Conservation (phyloP, 2,888 invertebrate genomes). For the Orchesella flavescens region DNA sequence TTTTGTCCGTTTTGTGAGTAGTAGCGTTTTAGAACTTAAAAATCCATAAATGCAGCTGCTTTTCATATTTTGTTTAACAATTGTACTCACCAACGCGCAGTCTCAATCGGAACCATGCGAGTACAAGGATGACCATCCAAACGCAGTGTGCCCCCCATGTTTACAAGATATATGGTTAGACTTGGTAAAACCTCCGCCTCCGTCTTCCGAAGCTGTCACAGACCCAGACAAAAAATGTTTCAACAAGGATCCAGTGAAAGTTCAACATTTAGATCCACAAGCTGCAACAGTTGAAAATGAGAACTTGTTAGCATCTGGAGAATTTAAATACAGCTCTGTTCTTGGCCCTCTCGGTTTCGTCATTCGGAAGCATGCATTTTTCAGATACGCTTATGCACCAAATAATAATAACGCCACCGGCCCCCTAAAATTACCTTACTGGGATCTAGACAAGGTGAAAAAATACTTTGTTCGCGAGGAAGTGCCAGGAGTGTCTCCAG, state of each 20-base stretch:
- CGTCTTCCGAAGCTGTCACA: not conserved
- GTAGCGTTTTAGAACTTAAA: too few relatives aligned
- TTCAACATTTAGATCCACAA: not conserved
- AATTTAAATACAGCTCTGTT: not conserved
- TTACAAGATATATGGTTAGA: not conserved
- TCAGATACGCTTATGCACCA: conserved; percentile 29
- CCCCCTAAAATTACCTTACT: not conserved
- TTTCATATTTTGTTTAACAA: not conserved
- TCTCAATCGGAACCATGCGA: not conserved
- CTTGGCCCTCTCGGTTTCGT: not conserved
- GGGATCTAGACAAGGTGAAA: conserved; percentile 29
- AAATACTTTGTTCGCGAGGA: conserved; percentile 22
- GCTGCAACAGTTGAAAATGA: not conserved
- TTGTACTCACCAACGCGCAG: not conserved
- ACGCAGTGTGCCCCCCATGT: not conserved
- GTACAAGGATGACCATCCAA: not conserved
- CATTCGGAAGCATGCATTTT: conserved; percentile 21
- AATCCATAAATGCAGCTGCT: not conserved
- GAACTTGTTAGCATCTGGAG: not conserved
- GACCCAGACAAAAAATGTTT: conserved; percentile 24
- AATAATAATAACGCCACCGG: not conserved
- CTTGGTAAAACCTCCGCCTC: not conserved
- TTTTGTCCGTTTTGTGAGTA: too few relatives aligned
- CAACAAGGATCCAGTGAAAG: conserved; percentile 21
- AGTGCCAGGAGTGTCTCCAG: not conserved